Evolutionary conservation across 2,888 invertebrate genomes (phyloP).

Genomic region (Brachypalpus laphriformis): DNA sequence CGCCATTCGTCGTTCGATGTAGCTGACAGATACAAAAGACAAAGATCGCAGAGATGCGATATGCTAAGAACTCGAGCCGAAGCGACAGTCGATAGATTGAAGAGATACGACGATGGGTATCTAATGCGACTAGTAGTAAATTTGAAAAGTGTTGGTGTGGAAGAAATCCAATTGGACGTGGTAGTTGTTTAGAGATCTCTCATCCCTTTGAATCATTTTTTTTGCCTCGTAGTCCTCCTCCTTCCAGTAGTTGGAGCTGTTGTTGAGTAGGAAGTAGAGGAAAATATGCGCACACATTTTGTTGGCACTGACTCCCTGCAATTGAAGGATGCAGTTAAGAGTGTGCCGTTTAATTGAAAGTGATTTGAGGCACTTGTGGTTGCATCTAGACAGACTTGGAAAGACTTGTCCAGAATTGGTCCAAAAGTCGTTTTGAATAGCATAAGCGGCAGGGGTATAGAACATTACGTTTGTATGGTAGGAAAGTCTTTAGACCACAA

Average conservation of each 20-base stretch:
- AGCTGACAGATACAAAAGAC: constrained; percentile 73
- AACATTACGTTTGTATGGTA: no score
- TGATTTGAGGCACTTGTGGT: background rate
- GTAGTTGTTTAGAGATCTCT: constrained; percentile 52
- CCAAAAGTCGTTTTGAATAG: no score
- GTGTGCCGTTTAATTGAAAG: background rate
- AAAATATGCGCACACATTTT: constrained; percentile 25
- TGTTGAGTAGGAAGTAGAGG: background rate
- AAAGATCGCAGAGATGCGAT: constrained; percentile 69
- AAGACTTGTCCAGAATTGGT: no score
- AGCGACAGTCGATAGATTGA: constrained; percentile 77
- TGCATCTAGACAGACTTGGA: no score
- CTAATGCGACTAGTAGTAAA: constrained; percentile 77
- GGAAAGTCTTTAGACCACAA: no score
- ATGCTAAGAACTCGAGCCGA: constrained; percentile 72
- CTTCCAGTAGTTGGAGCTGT: background rate
- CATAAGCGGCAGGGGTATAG: no score
- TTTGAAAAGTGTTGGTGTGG: constrained; percentile 82
- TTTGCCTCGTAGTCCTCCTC: background rate
- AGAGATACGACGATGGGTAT: constrained; percentile 72
- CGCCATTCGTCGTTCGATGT: constrained; percentile 31
- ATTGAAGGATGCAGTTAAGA: constrained; percentile 4
- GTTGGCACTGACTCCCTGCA: background rate
- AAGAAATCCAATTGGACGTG: constrained; percentile 82
- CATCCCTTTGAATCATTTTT: background rate